These are phyloP conservation scores for Oostethus manadensis DNA, from an alignment of 2,113 vertebrate genomes.

Conservation along the genomic window DNA sequence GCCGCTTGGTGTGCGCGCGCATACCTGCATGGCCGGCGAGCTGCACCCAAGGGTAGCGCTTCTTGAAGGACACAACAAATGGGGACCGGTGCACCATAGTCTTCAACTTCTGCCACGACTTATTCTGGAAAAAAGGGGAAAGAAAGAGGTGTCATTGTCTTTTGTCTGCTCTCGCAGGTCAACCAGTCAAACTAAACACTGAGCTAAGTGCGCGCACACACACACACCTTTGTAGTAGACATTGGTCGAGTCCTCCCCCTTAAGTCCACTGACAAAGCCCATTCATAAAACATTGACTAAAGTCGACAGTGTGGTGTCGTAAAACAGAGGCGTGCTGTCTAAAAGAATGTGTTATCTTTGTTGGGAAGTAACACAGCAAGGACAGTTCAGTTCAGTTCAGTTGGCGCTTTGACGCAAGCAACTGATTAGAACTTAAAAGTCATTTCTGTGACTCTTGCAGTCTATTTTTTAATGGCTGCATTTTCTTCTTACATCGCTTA, in stretches of 20 bases:
- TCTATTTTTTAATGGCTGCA: background rate
- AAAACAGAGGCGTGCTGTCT: constrained; percentile 46
- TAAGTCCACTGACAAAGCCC: constrained; percentile 41
- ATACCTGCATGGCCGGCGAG: constrained; percentile 85
- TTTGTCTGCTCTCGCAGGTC: constrained; percentile 6
- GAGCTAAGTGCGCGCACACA: constrained; percentile 8
- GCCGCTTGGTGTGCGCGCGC: background rate
- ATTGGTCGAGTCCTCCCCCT: constrained; percentile 34
- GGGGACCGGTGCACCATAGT: constrained; percentile 82
- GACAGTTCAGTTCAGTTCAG: constrained; percentile 57
- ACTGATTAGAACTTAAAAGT: constrained; percentile 1
- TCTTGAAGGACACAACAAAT: constrained; percentile 81
- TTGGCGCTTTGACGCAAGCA: constrained; percentile 51
- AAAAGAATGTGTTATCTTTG: constrained; percentile 36
- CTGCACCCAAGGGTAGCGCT: constrained; percentile 86
- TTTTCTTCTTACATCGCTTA: background rate
- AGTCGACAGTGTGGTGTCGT: constrained; percentile 26
- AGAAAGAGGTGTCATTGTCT: constrained; percentile 3
- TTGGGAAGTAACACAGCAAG: constrained; percentile 54
- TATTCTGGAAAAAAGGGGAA: constrained; percentile 63
- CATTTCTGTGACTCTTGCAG: background rate
- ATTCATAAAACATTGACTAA: constrained; percentile 70
- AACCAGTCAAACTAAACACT: background rate
- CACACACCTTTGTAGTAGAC: constrained; percentile 36
- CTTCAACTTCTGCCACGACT: constrained; percentile 83